phyloP scores from a whole-genome alignment of 2,888 invertebrate species.

The Gibbula magus region DNA sequence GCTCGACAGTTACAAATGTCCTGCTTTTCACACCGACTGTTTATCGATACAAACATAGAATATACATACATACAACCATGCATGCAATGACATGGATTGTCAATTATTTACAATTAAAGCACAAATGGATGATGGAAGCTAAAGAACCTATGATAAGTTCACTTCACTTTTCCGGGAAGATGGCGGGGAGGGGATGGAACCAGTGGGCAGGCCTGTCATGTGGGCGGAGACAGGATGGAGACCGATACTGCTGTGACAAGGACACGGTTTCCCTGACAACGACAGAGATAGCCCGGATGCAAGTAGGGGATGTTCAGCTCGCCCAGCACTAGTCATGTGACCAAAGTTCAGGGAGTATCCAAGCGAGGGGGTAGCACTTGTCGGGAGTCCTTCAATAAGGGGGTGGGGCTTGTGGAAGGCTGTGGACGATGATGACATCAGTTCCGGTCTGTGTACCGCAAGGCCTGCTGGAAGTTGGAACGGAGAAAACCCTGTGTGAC shows the following conservation, averaged over 20 bases:
- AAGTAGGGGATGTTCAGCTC: neutral
- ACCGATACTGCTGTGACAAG: conserved; percentile 16
- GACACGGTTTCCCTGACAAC: conserved; percentile 25
- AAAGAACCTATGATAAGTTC: conserved; percentile 4
- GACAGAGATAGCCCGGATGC: conserved; percentile 18
- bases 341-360: conserved; percentile 25
- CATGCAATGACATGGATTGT: neutral
- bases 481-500: neutral
- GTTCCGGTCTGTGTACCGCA: conserved; percentile 7
- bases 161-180: conserved; percentile 4
- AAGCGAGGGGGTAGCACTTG: neutral
- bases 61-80: no score
- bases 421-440: conserved; percentile 9
- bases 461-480: neutral
- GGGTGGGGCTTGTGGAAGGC: conserved; percentile 31
- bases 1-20: no score
- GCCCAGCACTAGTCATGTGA: neutral
- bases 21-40: no score
- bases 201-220: neutral
- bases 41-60: no score
- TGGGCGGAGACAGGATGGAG: conserved; percentile 18
- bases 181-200: neutral
- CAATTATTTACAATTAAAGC: neutral
- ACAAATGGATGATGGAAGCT: neutral
- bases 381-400: conserved; percentile 15